Percentiles rank a stretch among this genome's conserved stretches.
Conservation (phyloP, 2,888 invertebrate species). For the Endotricha flammealis region DNA sequence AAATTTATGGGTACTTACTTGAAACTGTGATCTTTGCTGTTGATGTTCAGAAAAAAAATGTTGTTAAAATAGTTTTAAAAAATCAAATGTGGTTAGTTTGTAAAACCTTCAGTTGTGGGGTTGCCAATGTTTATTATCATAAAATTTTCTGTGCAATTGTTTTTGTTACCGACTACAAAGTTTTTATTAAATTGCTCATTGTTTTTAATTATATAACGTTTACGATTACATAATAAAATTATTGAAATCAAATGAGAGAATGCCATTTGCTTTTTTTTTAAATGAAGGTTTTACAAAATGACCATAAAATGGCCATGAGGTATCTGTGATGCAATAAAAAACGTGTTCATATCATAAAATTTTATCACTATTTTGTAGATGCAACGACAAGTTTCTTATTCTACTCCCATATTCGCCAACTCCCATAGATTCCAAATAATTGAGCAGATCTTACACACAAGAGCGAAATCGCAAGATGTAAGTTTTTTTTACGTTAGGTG, state of each 20-base stretch:
- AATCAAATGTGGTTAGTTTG: slow-evolving; percentile 14
- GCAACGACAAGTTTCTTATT: no score
- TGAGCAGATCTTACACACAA: no score
- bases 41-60: slow-evolving; percentile 20
- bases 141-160: slow-evolving; percentile 3
- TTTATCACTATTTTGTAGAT: slow-evolving; percentile 8
- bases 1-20: slow-evolving; percentile 6
- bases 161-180: neutral
- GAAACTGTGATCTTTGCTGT: slow-evolving; percentile 26
- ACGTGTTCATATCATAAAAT: slow-evolving; percentile 49
- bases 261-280: no score
- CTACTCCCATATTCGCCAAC: no score
- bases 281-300: slow-evolving; percentile 23
- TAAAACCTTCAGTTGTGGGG: slow-evolving; percentile 7
- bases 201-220: no score
- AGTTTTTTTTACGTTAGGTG: no score
- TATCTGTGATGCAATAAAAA: slow-evolving; percentile 47
- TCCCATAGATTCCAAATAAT: no score
- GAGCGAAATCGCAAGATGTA: no score
- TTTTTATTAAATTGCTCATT: no score
- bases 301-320: slow-evolving; percentile 25
- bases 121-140: slow-evolving; percentile 1
- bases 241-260: no score
- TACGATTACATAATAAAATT: no score
- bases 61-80: slow-evolving; percentile 30